Conservation (phyloP, 1,140 invertebrate genomes). For the Meloidogyne chitwoodi region DNA sequence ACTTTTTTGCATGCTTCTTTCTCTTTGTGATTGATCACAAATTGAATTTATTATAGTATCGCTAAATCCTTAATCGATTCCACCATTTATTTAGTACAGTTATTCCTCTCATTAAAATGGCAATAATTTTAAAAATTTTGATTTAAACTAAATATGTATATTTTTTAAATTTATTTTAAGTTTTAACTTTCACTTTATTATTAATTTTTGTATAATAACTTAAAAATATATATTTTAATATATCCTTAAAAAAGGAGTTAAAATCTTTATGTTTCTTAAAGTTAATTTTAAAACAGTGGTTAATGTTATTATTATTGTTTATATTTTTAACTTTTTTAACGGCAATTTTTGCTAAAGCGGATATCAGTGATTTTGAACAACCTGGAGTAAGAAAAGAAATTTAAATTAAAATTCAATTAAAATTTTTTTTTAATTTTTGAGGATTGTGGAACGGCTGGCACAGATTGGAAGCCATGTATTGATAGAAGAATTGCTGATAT, state of each 20-base stretch:
- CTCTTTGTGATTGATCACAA: not conserved
- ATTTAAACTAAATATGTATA: too few relatives aligned
- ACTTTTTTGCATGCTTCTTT: not conserved
- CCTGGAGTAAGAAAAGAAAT: constrained; percentile 29
- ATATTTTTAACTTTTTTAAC: not conserved
- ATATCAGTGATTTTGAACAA: constrained; percentile 43
- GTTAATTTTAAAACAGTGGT: not conserved
- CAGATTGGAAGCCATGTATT: constrained; percentile 59
- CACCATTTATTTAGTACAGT: not conserved
- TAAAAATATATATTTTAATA: too few relatives aligned
- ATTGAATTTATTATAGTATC: not conserved
- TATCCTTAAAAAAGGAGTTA: too few relatives aligned
- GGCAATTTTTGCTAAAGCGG: constrained; percentile 8
- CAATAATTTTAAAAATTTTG: too few relatives aligned
- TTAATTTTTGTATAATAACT: too few relatives aligned
- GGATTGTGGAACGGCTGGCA: constrained; percentile 52
- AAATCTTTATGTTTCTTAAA: too few relatives aligned
- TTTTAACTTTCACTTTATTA: too few relatives aligned
- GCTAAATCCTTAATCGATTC: not conserved
- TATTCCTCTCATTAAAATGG: not conserved
- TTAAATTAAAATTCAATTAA: not conserved
- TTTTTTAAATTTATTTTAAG: too few relatives aligned
- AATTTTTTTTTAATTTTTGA: constrained; percentile 11
- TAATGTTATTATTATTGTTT: not conserved
- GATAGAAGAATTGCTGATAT: constrained; percentile 57